A percentile compares a stretch with the other conserved stretches of the same genome.
These are phyloP conservation scores for Drosophila affinis DNA, from an alignment of 2,888 invertebrate genomes.

Conservation along the genomic window DNA sequence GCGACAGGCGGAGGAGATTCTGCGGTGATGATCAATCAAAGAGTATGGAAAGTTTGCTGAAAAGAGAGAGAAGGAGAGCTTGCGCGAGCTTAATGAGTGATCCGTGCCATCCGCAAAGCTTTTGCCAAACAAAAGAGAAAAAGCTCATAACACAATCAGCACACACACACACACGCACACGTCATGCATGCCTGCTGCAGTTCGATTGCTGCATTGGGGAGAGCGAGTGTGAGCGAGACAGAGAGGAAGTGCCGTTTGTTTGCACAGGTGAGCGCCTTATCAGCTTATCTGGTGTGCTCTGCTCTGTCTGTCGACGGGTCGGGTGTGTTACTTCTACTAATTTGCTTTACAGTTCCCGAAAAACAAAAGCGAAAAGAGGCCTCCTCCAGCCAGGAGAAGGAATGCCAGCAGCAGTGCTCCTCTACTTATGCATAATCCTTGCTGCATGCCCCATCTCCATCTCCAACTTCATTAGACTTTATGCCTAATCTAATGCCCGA, in stretches of 20 bases:
- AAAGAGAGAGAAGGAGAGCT: neutral
- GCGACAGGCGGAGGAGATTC: neutral
- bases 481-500: neutral
- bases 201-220: neutral
- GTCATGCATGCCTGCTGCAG: neutral
- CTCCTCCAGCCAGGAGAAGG: neutral
- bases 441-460: no score
- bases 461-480: no score
- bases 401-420: no score
- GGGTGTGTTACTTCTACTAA: neutral
- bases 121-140: neutral
- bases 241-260: neutral
- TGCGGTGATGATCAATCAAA: neutral
- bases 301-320: neutral
- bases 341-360: neutral
- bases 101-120: neutral
- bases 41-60: slow-evolving; percentile 1
- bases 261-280: slow-evolving; percentile 1
- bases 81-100: neutral
- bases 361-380: neutral
- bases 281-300: slow-evolving; percentile 1
- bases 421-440: no score
- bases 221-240: neutral
- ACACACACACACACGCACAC: neutral
- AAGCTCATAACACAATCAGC: neutral